These are phyloP conservation scores for Tenthredo mesomela DNA, from an alignment of 2,888 invertebrate genomes.

Conservation along the genomic window DNA sequence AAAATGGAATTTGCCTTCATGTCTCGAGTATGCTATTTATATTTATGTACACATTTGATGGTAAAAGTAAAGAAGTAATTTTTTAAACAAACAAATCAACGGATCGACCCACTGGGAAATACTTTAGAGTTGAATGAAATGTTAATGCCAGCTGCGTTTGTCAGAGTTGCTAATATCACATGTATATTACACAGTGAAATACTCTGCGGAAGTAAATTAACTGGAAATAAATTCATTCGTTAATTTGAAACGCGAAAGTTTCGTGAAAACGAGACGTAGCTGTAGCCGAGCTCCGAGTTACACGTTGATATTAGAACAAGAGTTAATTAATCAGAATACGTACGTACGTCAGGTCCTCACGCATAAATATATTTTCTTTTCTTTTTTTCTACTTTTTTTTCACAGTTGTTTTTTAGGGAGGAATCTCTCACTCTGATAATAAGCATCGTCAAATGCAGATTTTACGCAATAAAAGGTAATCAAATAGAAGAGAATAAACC, in stretches of 20 bases:
- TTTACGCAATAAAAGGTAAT: not conserved
- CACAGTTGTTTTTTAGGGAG: not conserved
- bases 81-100: not conserved
- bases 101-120: not conserved
- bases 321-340: conserved; percentile 9
- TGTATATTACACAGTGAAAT: not conserved
- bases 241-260: not conserved
- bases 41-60: not conserved
- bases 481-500: conserved; percentile 16
- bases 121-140: not conserved
- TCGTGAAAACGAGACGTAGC: not conserved
- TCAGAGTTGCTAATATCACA: not conserved
- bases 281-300: not conserved
- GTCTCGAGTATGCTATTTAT: not conserved
- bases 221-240: not conserved
- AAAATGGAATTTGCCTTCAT: not conserved
- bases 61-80: not conserved
- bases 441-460: conserved; percentile 18
- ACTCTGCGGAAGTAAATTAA: not conserved
- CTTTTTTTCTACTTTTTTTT: too few species aligned
- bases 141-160: not conserved
- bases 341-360: not conserved
- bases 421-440: not conserved
- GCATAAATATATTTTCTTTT: not conserved
- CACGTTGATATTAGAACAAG: not conserved